Percentiles rank a stretch among this genome's conserved stretches.
Conservation (phyloP, 2,797 vertebrate species). For the Anolis apletophallus region DNA sequence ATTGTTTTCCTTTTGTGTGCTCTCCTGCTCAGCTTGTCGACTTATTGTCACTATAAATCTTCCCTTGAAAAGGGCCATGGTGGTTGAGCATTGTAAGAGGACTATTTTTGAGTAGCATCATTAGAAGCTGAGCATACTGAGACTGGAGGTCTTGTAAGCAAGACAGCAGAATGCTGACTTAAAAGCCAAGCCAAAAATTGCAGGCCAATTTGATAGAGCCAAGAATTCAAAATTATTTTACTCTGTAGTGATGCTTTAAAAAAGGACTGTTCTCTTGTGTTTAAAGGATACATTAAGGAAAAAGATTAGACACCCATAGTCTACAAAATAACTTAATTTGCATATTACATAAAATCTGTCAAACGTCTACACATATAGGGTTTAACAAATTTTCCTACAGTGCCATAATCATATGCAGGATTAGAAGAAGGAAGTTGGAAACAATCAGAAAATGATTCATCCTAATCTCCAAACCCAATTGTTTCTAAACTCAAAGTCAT, state of each 20-base stretch:
- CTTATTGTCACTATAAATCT: slow-evolving; percentile 7
- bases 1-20: slow-evolving; percentile 12
- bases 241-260: slow-evolving; percentile 43
- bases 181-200: neutral
- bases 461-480: neutral
- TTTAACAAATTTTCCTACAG: slow-evolving; percentile 11
- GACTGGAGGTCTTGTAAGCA: slow-evolving; percentile 32
- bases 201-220: slow-evolving; percentile 51
- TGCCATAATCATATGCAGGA: neutral
- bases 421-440: neutral
- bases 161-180: slow-evolving; percentile 33
- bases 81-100: slow-evolving; percentile 19
- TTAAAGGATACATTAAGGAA: slow-evolving; percentile 29
- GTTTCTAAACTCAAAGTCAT: neutral
- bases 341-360: slow-evolving; percentile 31
- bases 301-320: slow-evolving; percentile 51
- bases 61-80: slow-evolving; percentile 12
- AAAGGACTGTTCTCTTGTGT: slow-evolving; percentile 34
- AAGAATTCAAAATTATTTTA: slow-evolving; percentile 51
- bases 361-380: neutral
- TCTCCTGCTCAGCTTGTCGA: neutral
- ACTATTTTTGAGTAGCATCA: slow-evolving; percentile 21
- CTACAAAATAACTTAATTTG: slow-evolving; percentile 37
- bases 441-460: neutral
- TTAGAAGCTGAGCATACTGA: slow-evolving; percentile 45